Conservation (phyloP, 2,113 vertebrate species). For the Phoxinus phoxinus region DNA sequence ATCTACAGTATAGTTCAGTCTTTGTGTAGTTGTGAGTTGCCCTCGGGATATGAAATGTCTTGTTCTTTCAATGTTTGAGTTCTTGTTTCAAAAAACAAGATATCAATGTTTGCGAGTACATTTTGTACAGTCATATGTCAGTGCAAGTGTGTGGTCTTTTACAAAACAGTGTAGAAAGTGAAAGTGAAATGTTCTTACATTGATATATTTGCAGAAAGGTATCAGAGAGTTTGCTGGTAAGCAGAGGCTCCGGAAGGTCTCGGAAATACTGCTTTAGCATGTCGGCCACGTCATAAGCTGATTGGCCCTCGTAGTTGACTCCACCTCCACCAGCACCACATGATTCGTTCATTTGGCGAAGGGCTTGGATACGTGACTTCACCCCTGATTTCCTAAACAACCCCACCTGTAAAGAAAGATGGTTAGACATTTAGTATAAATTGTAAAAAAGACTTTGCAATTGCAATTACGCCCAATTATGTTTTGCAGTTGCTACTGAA, state of each 20-base stretch:
- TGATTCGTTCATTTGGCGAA: slow-evolving; percentile 94
- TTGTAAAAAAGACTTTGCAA: not conserved
- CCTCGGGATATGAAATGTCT: not conserved
- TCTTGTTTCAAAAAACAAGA: not conserved
- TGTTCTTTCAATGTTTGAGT: slow-evolving; percentile 8
- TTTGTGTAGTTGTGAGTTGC: slow-evolving; percentile 17
- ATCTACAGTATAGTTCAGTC: slow-evolving; percentile 39
- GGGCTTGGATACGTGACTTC: slow-evolving; percentile 93
- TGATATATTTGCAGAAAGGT: slow-evolving; percentile 98
- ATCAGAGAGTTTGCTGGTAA: slow-evolving; percentile 94
- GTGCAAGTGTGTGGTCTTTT: slow-evolving; percentile 12
- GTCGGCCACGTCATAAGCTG: slow-evolving; percentile 94
- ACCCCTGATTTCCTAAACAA: slow-evolving; percentile 97
- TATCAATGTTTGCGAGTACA: not conserved
- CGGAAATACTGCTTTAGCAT: slow-evolving; percentile 98
- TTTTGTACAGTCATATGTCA: not conserved
- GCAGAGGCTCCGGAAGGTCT: slow-evolving; percentile 93
- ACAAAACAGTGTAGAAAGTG: not conserved
- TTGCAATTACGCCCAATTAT: not conserved
- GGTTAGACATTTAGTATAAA: slow-evolving; percentile 1
- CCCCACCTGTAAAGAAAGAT: slow-evolving; percentile 82
- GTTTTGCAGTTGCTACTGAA: not conserved
- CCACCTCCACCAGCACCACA: slow-evolving; percentile 81
- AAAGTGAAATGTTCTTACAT: slow-evolving; percentile 80
- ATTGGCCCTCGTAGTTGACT: slow-evolving; percentile 92